phyloP scores from a whole-genome alignment of 1,140 invertebrate species.

The Drosophila tristis region DNA sequence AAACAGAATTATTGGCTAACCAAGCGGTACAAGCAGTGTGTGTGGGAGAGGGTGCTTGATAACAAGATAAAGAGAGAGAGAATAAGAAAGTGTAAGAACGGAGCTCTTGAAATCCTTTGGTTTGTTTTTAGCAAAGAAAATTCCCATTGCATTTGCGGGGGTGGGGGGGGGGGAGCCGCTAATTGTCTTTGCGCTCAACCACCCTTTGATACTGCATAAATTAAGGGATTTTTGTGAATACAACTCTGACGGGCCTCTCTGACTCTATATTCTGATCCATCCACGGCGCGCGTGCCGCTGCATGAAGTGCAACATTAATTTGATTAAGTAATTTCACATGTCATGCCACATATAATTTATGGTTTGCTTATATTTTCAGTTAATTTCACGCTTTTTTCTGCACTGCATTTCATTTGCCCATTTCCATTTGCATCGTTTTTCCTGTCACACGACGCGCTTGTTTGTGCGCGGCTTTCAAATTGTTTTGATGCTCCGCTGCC shows the following conservation, averaged over 20 bases:
- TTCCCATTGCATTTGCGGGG: not conserved
- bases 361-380: constrained; percentile 64
- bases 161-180: too few species aligned
- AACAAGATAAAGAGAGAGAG: constrained; percentile 1
- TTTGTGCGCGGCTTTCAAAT: constrained; percentile 62
- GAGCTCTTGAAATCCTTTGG: not conserved
- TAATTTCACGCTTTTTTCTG: constrained; percentile 59
- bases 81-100: not conserved
- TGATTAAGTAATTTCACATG: constrained; percentile 77
- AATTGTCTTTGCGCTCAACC: constrained; percentile 53
- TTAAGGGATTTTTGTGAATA: constrained; percentile 53
- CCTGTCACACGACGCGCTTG: constrained; percentile 43
- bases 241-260: constrained; percentile 9
- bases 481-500: constrained; percentile 61
- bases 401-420: constrained; percentile 24
- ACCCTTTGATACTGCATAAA: constrained; percentile 57
- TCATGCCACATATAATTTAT: constrained; percentile 71
- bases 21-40: constrained; percentile 25
- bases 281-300: constrained; percentile 5
- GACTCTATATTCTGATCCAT: not conserved
- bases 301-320: constrained; percentile 63
- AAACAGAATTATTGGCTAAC: constrained; percentile 53
- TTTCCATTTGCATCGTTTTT: constrained; percentile 28
- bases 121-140: not conserved
- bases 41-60: constrained; percentile 10